Evolutionary conservation across 2,797 vertebrate species (phyloP).

Genomic region (Spea hammondii): DNA sequence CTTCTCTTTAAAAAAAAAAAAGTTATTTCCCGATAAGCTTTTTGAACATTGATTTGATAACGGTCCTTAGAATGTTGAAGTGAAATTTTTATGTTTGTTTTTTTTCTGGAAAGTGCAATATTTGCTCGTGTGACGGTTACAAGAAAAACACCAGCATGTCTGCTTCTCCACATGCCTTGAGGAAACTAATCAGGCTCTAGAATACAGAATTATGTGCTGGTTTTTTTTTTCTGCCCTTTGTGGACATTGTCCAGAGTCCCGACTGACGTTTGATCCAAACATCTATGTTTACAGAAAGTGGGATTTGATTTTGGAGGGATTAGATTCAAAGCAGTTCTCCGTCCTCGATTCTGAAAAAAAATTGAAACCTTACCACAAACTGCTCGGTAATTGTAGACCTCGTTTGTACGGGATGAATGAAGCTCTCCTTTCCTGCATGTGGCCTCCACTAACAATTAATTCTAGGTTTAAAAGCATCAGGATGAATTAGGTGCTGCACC

Average conservation of each 20-base stretch:
- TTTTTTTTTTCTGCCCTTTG: constrained; percentile 17
- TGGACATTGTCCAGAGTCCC: constrained; percentile 44
- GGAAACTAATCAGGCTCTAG: constrained; percentile 39
- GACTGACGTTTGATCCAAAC: constrained; percentile 43
- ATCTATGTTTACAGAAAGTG: constrained; percentile 45
- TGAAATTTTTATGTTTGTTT: neutral
- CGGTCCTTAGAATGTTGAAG: too few species aligned
- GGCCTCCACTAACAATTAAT: constrained; percentile 15
- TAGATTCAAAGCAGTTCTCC: constrained; percentile 43
- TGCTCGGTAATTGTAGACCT: constrained; percentile 32
- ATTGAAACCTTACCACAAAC: constrained; percentile 27
- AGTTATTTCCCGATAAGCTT: too few species aligned
- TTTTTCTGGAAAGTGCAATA: constrained; percentile 24
- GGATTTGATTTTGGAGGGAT: constrained; percentile 37
- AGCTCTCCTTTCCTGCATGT: constrained; percentile 15
- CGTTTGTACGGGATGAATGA: neutral
- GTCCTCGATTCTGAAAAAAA: constrained; percentile 30
- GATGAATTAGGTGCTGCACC: constrained; percentile 22
- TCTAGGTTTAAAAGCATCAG: constrained; percentile 2
- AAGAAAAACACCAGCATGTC: constrained; percentile 10
- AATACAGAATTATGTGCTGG: constrained; percentile 29
- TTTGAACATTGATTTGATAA: too few species aligned
- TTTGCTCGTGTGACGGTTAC: constrained; percentile 10
- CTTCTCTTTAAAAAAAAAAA: too few species aligned
- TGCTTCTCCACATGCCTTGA: neutral